Conservation (phyloP, 2,113 vertebrate species). For the Nipponia nippon region DNA sequence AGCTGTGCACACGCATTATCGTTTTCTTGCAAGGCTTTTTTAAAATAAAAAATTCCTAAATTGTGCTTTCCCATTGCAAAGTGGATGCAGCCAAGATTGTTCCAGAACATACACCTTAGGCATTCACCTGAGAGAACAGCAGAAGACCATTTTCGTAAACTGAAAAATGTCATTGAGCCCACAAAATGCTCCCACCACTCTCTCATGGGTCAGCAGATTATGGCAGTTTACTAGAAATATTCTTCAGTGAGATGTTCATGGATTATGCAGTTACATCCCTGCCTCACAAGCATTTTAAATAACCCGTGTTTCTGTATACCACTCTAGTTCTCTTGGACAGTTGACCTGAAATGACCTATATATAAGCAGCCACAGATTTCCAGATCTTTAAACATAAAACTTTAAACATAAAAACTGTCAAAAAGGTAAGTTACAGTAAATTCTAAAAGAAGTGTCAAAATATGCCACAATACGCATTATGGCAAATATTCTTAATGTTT, state of each 20-base stretch:
- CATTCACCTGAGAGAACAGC: constrained; percentile 86
- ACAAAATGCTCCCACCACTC: not conserved
- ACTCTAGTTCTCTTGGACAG: not conserved
- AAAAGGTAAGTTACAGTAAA: not conserved
- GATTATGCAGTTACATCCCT: not conserved
- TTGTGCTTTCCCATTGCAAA: constrained; percentile 99
- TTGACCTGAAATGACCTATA: not conserved
- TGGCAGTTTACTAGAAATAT: not conserved
- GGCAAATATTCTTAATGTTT: not conserved
- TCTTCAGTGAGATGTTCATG: not conserved
- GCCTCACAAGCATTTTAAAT: not conserved
- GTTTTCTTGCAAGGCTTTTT: constrained; percentile 97
- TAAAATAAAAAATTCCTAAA: constrained; percentile 97
- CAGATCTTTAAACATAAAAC: not conserved
- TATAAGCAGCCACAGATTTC: not conserved
- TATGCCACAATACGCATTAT: not conserved
- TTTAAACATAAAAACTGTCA: not conserved
- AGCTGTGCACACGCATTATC: constrained; percentile 92
- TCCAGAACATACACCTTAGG: constrained; percentile 98
- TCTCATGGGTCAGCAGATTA: not conserved
- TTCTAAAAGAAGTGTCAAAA: not conserved
- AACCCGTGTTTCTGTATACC: not conserved
- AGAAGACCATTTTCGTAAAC: not conserved
- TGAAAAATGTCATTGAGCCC: not conserved
- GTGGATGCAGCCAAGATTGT: constrained; percentile 98